Base-by-base conservation (phyloP, 2,113 vertebrate genomes). In the Brachyhypopomus occidentalis region DNA sequence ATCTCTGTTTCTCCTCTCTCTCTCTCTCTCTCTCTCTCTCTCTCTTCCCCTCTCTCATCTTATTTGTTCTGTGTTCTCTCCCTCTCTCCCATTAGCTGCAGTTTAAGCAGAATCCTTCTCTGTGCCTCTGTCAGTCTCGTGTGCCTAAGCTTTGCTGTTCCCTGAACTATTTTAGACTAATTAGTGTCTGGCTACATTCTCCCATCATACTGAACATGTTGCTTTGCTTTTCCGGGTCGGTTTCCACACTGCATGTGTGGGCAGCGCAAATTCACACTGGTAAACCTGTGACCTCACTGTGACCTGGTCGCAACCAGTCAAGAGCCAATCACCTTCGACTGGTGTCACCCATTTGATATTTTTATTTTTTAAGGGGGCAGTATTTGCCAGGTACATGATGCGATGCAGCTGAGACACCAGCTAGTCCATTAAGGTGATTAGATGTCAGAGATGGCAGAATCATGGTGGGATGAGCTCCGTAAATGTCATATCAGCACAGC, bases 91-190 rank as follows among this genome's bases (percentile, higher is more conserved):
- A 82, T 82, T 82, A 82, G 67, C 66, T 82, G 20, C 74, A 77
- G 48, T 72, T 77, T 63, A 34, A 77, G 66, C 56, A 64, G 25
- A 16, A 77, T 75, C 73, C 67, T 36, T 77, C n/a, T 30, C 27
- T 76, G 27, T 8, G 11, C 75, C 69, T 69, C 23, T 72, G 74
- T 77, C 73, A 84, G 74, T n/a, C 14, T 52, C 9, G 45, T 55
- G 14, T 27, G 38, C 66, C 70, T 72, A 20, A 45, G 69, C 78
- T 77, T 77, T 41, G 52, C 75, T 73, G 41, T 59, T 77, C 14
- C 64, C 41, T 16, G 30, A 64, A 41, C 84, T 79, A 48, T 85
- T 84, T 84, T 84, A 81, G 72, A 81, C 71, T 85, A 85, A 85
- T 85, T 85, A 82, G 77, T 41, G 72, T 85, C 36, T 25, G 17